Base-by-base conservation (phyloP, 2,113 vertebrate genomes). In the Pachyramphus minor region DNA sequence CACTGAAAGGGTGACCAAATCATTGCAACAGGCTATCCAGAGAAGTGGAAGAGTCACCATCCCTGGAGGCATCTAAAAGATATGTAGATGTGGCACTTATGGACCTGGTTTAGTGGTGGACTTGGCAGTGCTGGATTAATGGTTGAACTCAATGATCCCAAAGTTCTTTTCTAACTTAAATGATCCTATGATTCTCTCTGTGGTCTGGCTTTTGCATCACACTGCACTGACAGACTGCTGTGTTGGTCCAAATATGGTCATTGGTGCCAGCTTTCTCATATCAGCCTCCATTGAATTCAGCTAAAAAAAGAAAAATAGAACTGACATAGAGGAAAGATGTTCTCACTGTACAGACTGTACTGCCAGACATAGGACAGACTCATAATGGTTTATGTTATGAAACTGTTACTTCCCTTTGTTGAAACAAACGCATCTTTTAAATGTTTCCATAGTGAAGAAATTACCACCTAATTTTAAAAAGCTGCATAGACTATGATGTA, bases 331-430 rank as follows among this genome's bases (percentile, higher is more conserved):
- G 49, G 31, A 63, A 84, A 58, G 3, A 33, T 23, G 6, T 47
- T 84, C 23, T 66, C 11, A 23, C 44, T 45, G 49, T 74, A 17
- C 77, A 91, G 37, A 44, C 31, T 35, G 49, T 39, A 35, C 53
- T 44, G 68, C 33, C 55, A 80, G 72, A 64, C 49, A 42, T 1
- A 33, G 44, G 21, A 42, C 3, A 50, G 71, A 28, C 12, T 56
- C 30, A 30, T 37, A 62, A 37, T 9, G 27, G 35, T 2, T 1
- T 25, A 12, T 30, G 49, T 76, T 64, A 64, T 0, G 0, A 84
- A 93, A 87, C 27, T 12, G 4, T n/a, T 68, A 14, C 56, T 89
- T 86, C 35, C 14, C 27, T 93, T 86, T 68, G 11, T 41, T 84
- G 63, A 64, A 56, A 73, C n/a, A 47, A 7, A 10, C 13, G 9